phyloP scores from a whole-genome alignment of 2,797 vertebrate species.

The Acipenser oxyrinchus region DNA sequence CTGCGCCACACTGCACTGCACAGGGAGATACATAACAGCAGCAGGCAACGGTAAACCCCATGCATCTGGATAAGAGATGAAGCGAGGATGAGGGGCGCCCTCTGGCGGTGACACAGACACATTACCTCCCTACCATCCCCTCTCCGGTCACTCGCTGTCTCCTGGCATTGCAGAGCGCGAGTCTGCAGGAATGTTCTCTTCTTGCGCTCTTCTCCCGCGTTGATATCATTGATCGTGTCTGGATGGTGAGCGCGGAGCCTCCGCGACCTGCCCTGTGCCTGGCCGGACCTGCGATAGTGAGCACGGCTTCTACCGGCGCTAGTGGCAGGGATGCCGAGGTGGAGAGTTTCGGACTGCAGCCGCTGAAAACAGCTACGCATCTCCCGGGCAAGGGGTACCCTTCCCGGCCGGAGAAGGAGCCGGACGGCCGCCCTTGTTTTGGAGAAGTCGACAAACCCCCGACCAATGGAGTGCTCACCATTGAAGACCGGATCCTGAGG shows the following conservation, averaged over 20 bases:
- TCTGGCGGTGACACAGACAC: slow-evolving; percentile 42
- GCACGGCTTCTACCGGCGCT: slow-evolving; percentile 39
- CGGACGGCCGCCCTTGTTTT: slow-evolving; percentile 32
- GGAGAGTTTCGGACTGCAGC: slow-evolving; percentile 50
- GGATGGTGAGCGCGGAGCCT: slow-evolving; percentile 36
- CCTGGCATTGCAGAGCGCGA: slow-evolving; percentile 45
- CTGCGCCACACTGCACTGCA: slow-evolving; percentile 12
- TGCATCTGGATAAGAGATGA: no score
- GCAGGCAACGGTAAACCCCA: no score
- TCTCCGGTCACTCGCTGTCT: slow-evolving; percentile 45
- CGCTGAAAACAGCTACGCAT: slow-evolving; percentile 44
- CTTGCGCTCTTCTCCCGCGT: slow-evolving; percentile 40
- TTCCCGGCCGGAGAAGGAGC: slow-evolving; percentile 24
- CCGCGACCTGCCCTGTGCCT: slow-evolving; percentile 22
- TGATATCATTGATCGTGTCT: slow-evolving; percentile 25
- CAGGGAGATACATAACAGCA: slow-evolving; percentile 30
- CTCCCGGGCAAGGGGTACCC: slow-evolving; percentile 51
- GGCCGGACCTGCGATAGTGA: slow-evolving; percentile 47
- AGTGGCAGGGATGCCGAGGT: slow-evolving; percentile 36
- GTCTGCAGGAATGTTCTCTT: slow-evolving; percentile 53
- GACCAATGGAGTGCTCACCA: slow-evolving; percentile 89
- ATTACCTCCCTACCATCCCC: slow-evolving; percentile 5
- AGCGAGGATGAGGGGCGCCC: slow-evolving; percentile 33
- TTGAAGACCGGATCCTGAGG: slow-evolving; percentile 90
- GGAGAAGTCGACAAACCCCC: slow-evolving; percentile 66